These are phyloP conservation scores for Tetramorium simillimum DNA, from an alignment of 1,140 invertebrate genomes.

Conservation along the genomic window DNA sequence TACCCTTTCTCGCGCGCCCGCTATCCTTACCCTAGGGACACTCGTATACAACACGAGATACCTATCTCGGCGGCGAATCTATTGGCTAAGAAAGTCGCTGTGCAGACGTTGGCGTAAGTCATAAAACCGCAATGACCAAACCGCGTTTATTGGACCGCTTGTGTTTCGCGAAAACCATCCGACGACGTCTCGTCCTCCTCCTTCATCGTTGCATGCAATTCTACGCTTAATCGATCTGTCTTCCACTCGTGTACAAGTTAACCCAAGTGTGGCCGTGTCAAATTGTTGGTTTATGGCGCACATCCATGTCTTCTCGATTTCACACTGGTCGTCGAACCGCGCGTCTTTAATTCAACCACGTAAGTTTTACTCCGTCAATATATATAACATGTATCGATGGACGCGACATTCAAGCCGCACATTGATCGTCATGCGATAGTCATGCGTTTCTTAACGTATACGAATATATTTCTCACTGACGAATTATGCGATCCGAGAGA, in stretches of 20 bases:
- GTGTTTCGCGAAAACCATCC: conserved; percentile 19
- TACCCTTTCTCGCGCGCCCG: conserved; percentile 38
- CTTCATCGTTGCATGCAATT: conserved; percentile 26
- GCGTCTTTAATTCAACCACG: neutral
- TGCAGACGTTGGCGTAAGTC: conserved; percentile 54
- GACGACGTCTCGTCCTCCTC: conserved; percentile 28
- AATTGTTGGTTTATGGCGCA: neutral
- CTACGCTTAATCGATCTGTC: conserved; percentile 46
- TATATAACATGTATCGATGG: neutral
- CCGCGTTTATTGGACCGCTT: conserved; percentile 8
- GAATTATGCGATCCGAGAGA: neutral
- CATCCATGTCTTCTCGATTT: neutral
- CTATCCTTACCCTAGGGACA: conserved; percentile 46
- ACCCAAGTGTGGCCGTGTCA: conserved; percentile 39
- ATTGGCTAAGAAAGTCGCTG: conserved; percentile 63
- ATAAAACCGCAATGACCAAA: conserved; percentile 52
- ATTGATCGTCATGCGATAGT: neutral
- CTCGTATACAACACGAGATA: conserved; percentile 19
- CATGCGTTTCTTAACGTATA: neutral
- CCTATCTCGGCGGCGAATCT: conserved; percentile 63
- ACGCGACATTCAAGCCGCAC: neutral
- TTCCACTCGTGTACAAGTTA: conserved; percentile 50
- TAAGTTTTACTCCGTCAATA: neutral
- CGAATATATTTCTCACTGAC: neutral
- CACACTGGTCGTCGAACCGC: neutral